phyloP scores from a whole-genome alignment of 2,888 invertebrate genomes.

The Cephus rjabovi region DNA sequence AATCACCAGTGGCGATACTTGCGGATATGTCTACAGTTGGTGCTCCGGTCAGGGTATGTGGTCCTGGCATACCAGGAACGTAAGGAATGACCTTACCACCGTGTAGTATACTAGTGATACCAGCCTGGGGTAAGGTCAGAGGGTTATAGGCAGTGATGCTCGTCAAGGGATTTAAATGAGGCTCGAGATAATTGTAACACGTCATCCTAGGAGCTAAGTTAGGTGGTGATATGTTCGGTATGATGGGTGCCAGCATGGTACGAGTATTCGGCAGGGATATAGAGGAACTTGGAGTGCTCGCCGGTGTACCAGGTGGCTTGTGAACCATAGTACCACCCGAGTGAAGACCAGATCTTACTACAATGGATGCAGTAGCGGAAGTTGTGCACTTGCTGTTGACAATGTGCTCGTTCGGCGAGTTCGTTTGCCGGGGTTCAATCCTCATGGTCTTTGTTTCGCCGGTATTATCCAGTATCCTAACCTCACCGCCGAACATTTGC shows the following conservation, averaged over 20 bases:
- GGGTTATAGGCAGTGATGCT: conserved; percentile 79
- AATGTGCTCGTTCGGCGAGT: conserved; percentile 68
- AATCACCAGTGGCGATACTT: conserved; percentile 38
- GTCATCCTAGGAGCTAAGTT: conserved; percentile 68
- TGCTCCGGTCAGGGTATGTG: conserved; percentile 71
- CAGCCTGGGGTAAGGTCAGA: conserved; percentile 73
- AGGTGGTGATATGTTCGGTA: conserved; percentile 70
- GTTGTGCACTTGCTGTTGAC: conserved; percentile 42
- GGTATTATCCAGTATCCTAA: conserved; percentile 78
- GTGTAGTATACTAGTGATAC: conserved; percentile 74
- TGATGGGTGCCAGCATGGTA: conserved; percentile 71
- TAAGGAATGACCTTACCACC: conserved; percentile 84
- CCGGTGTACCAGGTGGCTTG: conserved; percentile 66
- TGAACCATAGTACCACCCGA: conserved; percentile 86
- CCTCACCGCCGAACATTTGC: conserved; percentile 84
- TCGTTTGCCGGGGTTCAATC: conserved; percentile 71
- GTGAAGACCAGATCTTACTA: conserved; percentile 84
- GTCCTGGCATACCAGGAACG: conserved; percentile 90
- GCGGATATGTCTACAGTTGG: conserved; percentile 59
- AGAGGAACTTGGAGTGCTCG: conserved; percentile 44
- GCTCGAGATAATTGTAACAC: conserved; percentile 57
- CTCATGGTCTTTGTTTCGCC: conserved; percentile 78
- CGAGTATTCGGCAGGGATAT: conserved; percentile 68
- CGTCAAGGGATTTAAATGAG: conserved; percentile 71
- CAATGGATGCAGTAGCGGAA: conserved; percentile 75